Base-by-base conservation (phyloP, 1,140 invertebrate species). In the Medauroidea extradentata region DNA sequence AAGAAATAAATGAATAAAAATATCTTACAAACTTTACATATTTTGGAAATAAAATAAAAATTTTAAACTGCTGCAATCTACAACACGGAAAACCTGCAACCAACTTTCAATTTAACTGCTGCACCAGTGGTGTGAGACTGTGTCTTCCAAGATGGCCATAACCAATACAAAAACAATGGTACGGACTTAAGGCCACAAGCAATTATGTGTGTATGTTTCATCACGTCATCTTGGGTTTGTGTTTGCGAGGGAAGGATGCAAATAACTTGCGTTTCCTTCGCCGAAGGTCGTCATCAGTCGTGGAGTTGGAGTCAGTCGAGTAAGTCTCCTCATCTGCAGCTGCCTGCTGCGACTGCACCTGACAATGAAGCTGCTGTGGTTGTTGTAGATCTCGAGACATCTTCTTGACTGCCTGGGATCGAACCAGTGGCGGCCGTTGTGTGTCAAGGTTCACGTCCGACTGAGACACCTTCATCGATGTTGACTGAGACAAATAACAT, bases 221-320 rank as follows among this genome's bases (percentile, higher is more conserved):
- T 61, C 54, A 61, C 21, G 59, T 53, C 16, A 39, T 21, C 41
- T 60, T 60, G n/a, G 57, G 19, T 25, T 54, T 53, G 23, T 44
- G 27, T 25, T 57, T 57, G 19, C 51, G 58, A 18, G 18, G 9
- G 34, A 60, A 60, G 23, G 39, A 53, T 16, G 75, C 74, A 55
- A 80, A 76, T 53, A 75, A 71, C 19, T 78, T 65, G 63, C 77
- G 79, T 56, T 77, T 69, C 4, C 75, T 69, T 7, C 75, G 69
- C 21, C 70, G 66, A 56, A 78, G 77, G 50, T 79, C 76, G 51
- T 79, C 78, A 13, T 60, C 58, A 18, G 71, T 70, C 21, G 76
- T 78, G n/a, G 78, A 79, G 65, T 78, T 79, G 3, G 77, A 79
- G 63, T 80, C 79, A 7, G 79, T 80, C 0, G 78, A 79, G 1